These are phyloP conservation scores for Rhynchonycteris naso DNA, from an alignment of 2,797 vertebrate genomes.

Conservation along the genomic window DNA sequence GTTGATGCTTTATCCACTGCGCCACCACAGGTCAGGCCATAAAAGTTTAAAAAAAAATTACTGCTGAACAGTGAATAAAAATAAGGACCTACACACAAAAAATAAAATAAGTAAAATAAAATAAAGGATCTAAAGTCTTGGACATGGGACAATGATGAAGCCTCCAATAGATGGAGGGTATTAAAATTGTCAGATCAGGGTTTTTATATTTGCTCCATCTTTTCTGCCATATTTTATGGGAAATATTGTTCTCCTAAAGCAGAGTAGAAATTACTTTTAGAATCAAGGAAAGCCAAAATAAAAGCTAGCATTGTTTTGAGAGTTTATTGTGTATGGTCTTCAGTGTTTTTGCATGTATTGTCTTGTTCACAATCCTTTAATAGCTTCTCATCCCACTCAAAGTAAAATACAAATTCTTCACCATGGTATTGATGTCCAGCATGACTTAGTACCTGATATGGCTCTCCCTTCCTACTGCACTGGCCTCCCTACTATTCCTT, in stretches of 20 bases:
- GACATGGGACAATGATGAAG: neutral
- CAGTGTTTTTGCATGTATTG: neutral
- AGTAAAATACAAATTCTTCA: neutral
- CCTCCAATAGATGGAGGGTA: neutral
- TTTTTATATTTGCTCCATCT: neutral
- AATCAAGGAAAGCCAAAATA: neutral
- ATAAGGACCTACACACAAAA: neutral
- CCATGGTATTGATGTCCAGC: neutral
- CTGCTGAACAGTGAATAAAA: neutral
- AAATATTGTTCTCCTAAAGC: neutral
- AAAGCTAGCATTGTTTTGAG: neutral
- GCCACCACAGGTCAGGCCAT: too few species aligned
- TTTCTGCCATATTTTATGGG: neutral
- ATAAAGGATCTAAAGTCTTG: neutral
- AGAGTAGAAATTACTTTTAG: neutral
- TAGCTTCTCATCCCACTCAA: neutral
- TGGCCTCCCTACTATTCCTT: neutral
- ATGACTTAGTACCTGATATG: neutral
- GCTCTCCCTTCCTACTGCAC: neutral
- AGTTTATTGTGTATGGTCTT: neutral
- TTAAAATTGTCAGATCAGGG: neutral
- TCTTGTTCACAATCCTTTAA: neutral
- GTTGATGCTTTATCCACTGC: too few species aligned
- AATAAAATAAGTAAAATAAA: neutral
- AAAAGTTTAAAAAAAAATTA: too few species aligned